Conservation (phyloP, 2,113 vertebrate genomes). For the Ptilorrhoa leucosticta region DNA sequence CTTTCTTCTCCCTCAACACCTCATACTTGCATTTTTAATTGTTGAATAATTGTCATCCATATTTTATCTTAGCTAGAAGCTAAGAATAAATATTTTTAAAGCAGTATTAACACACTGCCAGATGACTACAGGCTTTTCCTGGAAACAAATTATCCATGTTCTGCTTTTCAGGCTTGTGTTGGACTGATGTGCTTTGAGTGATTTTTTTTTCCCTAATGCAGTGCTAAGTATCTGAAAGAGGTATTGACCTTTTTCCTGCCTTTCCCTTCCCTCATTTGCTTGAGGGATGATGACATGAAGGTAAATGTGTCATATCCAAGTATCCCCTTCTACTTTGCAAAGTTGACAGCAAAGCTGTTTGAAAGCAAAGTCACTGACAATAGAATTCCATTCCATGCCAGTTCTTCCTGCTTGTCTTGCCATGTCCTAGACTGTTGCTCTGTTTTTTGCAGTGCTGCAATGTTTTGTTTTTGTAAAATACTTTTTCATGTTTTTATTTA, state of each 20-base stretch:
- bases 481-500: too few relatives aligned
- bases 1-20: not conserved
- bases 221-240: not conserved
- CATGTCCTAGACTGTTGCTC: too few relatives aligned
- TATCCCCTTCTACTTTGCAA: not conserved
- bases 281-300: not conserved
- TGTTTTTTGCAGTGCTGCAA: too few relatives aligned
- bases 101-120: not conserved
- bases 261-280: not conserved
- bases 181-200: not conserved
- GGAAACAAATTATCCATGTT: not conserved
- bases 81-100: slow-evolving; percentile 6
- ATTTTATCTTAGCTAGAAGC: not conserved
- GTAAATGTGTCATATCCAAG: not conserved
- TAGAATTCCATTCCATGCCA: not conserved
- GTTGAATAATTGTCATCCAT: not conserved
- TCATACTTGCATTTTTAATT: not conserved
- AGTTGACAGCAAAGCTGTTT: not conserved
- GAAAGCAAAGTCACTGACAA: not conserved
- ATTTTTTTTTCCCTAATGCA: not conserved
- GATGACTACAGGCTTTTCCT: not conserved
- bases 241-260: not conserved
- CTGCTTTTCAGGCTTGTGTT: not conserved
- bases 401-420: not conserved
- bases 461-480: too few relatives aligned